Evolutionary conservation across 2,888 invertebrate species (phyloP).

Genomic region (Epirrhoe alternata): DNA sequence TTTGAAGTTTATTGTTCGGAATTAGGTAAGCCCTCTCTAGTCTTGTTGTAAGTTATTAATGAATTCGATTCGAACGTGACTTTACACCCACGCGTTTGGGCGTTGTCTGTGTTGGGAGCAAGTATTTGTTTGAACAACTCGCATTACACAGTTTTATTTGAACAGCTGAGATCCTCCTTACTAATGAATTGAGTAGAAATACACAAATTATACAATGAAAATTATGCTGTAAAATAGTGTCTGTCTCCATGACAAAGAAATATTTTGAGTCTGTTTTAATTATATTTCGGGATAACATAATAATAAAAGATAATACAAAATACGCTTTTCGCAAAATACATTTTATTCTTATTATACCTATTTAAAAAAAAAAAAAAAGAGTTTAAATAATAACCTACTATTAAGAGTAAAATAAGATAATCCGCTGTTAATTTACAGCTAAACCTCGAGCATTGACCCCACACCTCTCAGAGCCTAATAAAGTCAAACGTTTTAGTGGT

Average conservation of each 20-base stretch:
- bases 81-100: slow-evolving; percentile 48
- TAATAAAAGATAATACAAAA: too few species aligned
- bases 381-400: too few species aligned
- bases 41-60: slow-evolving; percentile 55
- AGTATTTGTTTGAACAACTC: slow-evolving; percentile 63
- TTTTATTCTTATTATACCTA: too few species aligned
- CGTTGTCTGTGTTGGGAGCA: slow-evolving; percentile 45
- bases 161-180: slow-evolving; percentile 18
- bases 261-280: not conserved
- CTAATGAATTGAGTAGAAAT: not conserved
- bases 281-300: not conserved
- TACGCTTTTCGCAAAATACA: too few species aligned
- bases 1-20: slow-evolving; percentile 4
- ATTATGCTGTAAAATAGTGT: not conserved
- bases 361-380: too few species aligned
- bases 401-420: too few species aligned
- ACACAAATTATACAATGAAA: too few species aligned
- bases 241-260: too few species aligned
- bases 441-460: not conserved
- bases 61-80: slow-evolving; percentile 58
- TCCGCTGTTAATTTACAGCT: not conserved
- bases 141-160: slow-evolving; percentile 32
- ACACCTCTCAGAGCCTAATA: not conserved
- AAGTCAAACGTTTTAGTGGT: not conserved
- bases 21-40: slow-evolving; percentile 47